A percentile compares a stretch with the other conserved stretches of the same genome.
Conservation (phyloP, 1,140 invertebrate genomes). For the Aphaenogaster floridana region DNA sequence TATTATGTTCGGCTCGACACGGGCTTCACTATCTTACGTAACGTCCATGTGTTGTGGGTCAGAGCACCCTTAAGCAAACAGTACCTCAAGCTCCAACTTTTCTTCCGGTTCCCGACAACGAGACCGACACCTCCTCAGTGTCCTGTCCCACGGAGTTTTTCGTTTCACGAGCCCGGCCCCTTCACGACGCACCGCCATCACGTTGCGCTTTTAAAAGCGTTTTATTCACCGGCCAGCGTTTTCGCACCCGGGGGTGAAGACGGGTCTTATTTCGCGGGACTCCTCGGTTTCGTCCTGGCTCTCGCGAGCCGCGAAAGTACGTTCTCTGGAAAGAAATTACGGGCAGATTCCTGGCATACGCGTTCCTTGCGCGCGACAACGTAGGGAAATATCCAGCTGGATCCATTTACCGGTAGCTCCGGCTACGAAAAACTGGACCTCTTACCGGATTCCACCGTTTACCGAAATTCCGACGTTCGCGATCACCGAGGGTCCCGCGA, state of each 20-base stretch:
- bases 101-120: slow-evolving; percentile 57
- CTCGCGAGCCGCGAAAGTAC: neutral
- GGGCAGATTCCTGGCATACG: neutral
- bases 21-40: slow-evolving; percentile 77
- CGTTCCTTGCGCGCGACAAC: neutral
- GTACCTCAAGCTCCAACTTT: slow-evolving; percentile 68
- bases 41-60: slow-evolving; percentile 87
- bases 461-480: slow-evolving; percentile 16
- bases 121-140: slow-evolving; percentile 54
- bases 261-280: slow-evolving; percentile 55
- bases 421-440: neutral
- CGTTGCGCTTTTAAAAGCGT: slow-evolving; percentile 73
- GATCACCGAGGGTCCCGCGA: slow-evolving; percentile 34
- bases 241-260: slow-evolving; percentile 58
- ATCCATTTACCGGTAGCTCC: neutral
- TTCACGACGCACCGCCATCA: slow-evolving; percentile 85
- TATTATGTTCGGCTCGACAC: slow-evolving; percentile 73
- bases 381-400: slow-evolving; percentile 2
- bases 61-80: slow-evolving; percentile 83
- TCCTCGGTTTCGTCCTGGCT: slow-evolving; percentile 29
- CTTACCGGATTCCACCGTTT: neutral
- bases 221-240: slow-evolving; percentile 70
- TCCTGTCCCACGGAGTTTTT: slow-evolving; percentile 72
- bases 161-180: slow-evolving; percentile 83
- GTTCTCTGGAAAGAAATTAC: neutral